Conservation (phyloP, 2,888 invertebrate genomes). For the Sphecodes monilicornis region DNA sequence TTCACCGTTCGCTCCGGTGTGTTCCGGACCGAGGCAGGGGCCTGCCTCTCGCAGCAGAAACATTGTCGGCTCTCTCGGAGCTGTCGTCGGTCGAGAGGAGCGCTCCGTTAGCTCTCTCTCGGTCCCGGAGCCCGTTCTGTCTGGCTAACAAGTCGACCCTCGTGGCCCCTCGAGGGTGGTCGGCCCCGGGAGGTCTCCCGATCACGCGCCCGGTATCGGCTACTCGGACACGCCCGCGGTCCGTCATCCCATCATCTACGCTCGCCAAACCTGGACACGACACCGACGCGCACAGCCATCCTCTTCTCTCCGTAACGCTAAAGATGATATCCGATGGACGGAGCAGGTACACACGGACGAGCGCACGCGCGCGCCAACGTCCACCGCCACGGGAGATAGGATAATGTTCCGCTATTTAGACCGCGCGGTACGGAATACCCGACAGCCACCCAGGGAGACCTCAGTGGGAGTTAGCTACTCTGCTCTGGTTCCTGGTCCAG, state of each 20-base stretch:
- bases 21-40: constrained; percentile 22
- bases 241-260: constrained; percentile 80
- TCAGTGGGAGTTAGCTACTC: not conserved
- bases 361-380: constrained; percentile 25
- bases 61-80: constrained; percentile 64
- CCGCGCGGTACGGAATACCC: constrained; percentile 47
- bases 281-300: constrained; percentile 41
- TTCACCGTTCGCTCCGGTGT: constrained; percentile 31
- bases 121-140: constrained; percentile 71
- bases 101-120: constrained; percentile 65
- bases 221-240: constrained; percentile 82
- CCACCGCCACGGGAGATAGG: constrained; percentile 62
- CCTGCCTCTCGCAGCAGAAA: constrained; percentile 53
- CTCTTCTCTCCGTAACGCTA: constrained; percentile 22
- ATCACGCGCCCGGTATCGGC: constrained; percentile 82
- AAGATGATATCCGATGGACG: constrained; percentile 37
- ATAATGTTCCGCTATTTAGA: constrained; percentile 73
- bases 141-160: constrained; percentile 83
- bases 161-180: constrained; percentile 83
- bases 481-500: not conserved
- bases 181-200: constrained; percentile 83
- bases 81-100: constrained; percentile 67
- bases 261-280: constrained; percentile 68
- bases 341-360: constrained; percentile 48
- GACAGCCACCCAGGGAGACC: constrained; percentile 68